Evolutionary conservation across 2,797 vertebrate species (phyloP).

Genomic region (Phataginus tricuspis): DNA sequence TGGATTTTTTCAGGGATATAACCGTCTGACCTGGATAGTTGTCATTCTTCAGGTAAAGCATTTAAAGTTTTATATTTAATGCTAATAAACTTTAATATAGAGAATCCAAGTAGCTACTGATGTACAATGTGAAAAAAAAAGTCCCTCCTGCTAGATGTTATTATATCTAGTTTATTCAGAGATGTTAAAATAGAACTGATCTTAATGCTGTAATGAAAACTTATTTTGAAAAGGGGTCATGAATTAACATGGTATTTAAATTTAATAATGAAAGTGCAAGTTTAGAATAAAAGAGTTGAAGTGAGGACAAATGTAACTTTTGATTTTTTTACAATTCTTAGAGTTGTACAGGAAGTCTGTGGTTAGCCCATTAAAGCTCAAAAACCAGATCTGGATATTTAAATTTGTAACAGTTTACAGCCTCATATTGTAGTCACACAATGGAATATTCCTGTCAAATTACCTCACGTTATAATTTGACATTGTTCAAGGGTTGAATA

Average conservation of each 20-base stretch:
- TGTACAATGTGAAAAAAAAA: not conserved
- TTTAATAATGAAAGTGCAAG: not conserved
- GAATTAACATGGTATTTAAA: not conserved
- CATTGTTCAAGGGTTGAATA: not conserved
- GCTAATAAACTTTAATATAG: not conserved
- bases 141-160: not conserved
- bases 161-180: not conserved
- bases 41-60: slow-evolving; percentile 94
- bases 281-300: not conserved
- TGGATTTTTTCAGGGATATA: slow-evolving; percentile 99
- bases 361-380: not conserved
- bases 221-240: not conserved
- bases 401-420: not conserved
- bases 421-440: not conserved
- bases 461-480: not conserved
- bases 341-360: not conserved
- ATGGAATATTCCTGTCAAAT: not conserved
- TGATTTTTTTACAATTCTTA: not conserved
- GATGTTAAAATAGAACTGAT: not conserved
- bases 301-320: not conserved
- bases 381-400: not conserved
- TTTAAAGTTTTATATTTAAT: slow-evolving; percentile 55
- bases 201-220: not conserved
- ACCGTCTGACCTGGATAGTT: slow-evolving; percentile 94
- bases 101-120: not conserved